Conservation (phyloP, 2,888 invertebrate species). For the Dorcus parallelipipedus region DNA sequence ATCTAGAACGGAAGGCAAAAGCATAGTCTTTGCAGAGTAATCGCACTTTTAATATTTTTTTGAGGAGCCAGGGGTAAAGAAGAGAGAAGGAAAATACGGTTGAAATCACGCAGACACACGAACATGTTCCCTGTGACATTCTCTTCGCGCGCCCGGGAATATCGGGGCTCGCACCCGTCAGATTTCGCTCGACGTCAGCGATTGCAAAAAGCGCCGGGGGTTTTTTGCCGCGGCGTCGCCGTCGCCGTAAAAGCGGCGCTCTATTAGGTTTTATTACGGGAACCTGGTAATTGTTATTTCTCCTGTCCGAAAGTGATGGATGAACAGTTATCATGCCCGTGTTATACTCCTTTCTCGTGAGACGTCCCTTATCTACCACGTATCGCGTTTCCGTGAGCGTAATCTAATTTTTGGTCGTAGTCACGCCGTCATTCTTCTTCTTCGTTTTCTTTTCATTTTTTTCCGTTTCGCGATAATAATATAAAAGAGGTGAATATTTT, state of each 20-base stretch:
- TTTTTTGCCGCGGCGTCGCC: too few relatives aligned
- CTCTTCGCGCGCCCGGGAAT: slow-evolving; percentile 8
- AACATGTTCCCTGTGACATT: slow-evolving; percentile 11
- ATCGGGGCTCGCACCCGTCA: slow-evolving; percentile 8
- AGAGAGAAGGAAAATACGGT: slow-evolving; percentile 6
- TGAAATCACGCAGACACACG: slow-evolving; percentile 9
- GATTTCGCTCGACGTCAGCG: slow-evolving; percentile 11
- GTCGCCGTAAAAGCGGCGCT: neutral
- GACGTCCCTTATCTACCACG: neutral
- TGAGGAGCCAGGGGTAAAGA: too few relatives aligned
- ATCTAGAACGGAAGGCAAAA: too few relatives aligned
- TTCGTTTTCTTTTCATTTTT: too few relatives aligned
- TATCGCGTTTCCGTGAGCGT: slow-evolving; percentile 9
- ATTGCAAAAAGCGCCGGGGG: neutral
- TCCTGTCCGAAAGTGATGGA: slow-evolving; percentile 10
- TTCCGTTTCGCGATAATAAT: too few relatives aligned
- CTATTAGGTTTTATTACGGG: slow-evolving; percentile 12
- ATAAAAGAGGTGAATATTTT: too few relatives aligned
- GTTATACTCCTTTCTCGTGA: slow-evolving; percentile 1
- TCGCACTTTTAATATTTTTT: too few relatives aligned
- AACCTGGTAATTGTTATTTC: slow-evolving; percentile 13
- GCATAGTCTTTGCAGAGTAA: too few relatives aligned
- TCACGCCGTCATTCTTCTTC: too few relatives aligned
- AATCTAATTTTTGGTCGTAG: slow-evolving; percentile 7
- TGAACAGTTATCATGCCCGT: slow-evolving; percentile 8